phyloP scores from a whole-genome alignment of 2,797 vertebrate genomes.

The Onychomys leucogaster region DNA sequence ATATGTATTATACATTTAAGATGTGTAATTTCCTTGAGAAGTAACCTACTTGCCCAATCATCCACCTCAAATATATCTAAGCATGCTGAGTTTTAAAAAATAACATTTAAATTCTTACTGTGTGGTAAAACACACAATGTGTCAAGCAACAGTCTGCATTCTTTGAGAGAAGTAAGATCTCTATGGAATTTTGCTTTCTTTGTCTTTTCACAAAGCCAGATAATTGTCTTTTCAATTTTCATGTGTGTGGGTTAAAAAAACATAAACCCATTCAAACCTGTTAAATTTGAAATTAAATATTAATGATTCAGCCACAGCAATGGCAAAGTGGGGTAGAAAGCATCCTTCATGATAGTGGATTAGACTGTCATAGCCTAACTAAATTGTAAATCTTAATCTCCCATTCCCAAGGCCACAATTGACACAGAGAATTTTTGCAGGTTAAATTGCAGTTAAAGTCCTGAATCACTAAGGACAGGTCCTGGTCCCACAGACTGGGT shows the following conservation, averaged over 20 bases:
- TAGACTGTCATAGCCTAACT: background rate
- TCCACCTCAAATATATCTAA: background rate
- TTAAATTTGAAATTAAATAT: conserved; percentile 61
- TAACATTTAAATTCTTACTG: background rate
- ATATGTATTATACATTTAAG: background rate
- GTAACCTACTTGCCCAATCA: background rate
- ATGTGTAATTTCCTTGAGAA: background rate
- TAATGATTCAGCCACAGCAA: background rate
- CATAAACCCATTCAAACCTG: conserved; percentile 1
- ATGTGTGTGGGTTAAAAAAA: background rate
- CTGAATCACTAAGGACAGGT: too few species aligned
- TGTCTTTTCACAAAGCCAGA: background rate
- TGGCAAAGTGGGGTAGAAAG: background rate
- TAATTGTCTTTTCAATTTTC: conserved; percentile 24
- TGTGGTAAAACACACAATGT: background rate
- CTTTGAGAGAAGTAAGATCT: background rate
- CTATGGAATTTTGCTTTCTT: background rate
- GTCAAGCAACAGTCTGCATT: background rate
- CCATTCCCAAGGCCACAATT: background rate
- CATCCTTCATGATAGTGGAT: conserved; percentile 18
- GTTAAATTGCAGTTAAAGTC: background rate
- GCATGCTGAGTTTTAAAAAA: background rate
- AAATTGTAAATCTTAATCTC: conserved; percentile 7
- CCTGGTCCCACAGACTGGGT: too few species aligned
- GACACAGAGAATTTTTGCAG: background rate